Base-by-base conservation (phyloP, 2,888 invertebrate species). In the Metallyticus violacea region DNA sequence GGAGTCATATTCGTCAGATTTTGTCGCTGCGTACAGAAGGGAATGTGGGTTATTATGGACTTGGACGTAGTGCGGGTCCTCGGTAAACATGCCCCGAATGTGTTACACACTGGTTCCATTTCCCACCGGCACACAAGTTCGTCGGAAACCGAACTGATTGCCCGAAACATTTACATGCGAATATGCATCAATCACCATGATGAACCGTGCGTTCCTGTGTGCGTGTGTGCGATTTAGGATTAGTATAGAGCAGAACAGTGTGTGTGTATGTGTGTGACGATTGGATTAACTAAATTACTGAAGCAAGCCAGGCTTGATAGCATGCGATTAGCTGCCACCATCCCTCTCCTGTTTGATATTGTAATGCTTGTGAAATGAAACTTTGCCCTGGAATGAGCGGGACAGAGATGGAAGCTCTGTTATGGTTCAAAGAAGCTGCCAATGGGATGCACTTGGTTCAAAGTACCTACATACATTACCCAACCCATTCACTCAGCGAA, bases 251-350 rank as follows among this genome's bases (percentile, higher is more conserved):
- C 77, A 30, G 78, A 77, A 77, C 30, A 78, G 15, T 15, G 22
- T 62, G 40, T 62, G 40, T 62, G 40, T 62, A 62, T 62, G 40
- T 62, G 40, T 62, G 78, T 85, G 85, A 85, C 87, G 87, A 83
- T 83, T 77, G 83, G 87, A 87, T 87, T 87, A 87, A 87, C 85
- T 79, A 86, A 87, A 87, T 87, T 87, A 87, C 87, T 82, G 82
- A 76, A 82, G 82, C 85, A 81, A 62, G 82, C 82, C 82, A 82
- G 82, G 82, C 82, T 26, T 82, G 82, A 82, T 82, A 82, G 76
- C 82, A 76, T 76, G 76, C 82, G 40, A 82, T 82, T 82, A 82
- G 82, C 82, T 76, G 26, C 26, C 26, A 40, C 40, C 40, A 62
- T 62, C 40, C 40, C 40, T 62, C 40, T 62, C 40, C 40, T 62